Evolutionary conservation across 2,888 invertebrate genomes (phyloP).

Genomic region (Drosophila multiciliata): DNA sequence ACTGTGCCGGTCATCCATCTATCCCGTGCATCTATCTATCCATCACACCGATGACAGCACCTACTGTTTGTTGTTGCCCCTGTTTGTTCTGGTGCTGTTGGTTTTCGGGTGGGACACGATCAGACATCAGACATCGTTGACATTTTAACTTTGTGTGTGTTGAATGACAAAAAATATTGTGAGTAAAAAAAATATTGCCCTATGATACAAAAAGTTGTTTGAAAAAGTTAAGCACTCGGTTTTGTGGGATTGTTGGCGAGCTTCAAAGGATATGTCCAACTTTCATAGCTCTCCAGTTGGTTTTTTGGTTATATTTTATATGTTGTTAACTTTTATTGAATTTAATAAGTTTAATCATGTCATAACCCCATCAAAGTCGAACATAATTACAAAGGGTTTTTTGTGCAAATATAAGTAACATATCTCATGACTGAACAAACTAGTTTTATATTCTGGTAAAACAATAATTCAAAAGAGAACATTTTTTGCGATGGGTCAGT

Average conservation of each 20-base stretch:
- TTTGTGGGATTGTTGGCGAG: slow-evolving; percentile 75
- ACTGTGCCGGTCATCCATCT: slow-evolving; percentile 8
- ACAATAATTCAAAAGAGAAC: neutral
- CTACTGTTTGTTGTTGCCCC: slow-evolving; percentile 21
- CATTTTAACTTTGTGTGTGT: slow-evolving; percentile 73
- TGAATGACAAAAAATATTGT: slow-evolving; percentile 63
- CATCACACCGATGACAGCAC: slow-evolving; percentile 56
- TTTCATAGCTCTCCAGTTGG: slow-evolving; percentile 40
- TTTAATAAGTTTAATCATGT: slow-evolving; percentile 68
- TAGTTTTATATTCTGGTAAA: no score
- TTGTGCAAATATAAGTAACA: neutral
- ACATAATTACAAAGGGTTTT: slow-evolving; percentile 39
- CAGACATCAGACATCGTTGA: slow-evolving; percentile 75
- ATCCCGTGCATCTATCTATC: slow-evolving; percentile 39
- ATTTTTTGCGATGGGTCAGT: neutral
- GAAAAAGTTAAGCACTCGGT: slow-evolving; percentile 75
- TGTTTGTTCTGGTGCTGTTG: slow-evolving; percentile 12
- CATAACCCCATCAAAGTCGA: slow-evolving; percentile 65
- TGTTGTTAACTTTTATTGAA: slow-evolving; percentile 58
- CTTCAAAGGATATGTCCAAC: slow-evolving; percentile 70
- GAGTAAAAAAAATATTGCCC: slow-evolving; percentile 32
- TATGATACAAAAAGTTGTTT: slow-evolving; percentile 35
- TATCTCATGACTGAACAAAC: neutral
- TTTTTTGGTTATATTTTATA: slow-evolving; percentile 30
- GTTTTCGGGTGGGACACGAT: slow-evolving; percentile 50